A percentile compares a stretch with the other conserved stretches of the same genome.
Evolutionary conservation across 1,140 invertebrate species (phyloP).

Genomic region (Bactericera cockerelli): DNA sequence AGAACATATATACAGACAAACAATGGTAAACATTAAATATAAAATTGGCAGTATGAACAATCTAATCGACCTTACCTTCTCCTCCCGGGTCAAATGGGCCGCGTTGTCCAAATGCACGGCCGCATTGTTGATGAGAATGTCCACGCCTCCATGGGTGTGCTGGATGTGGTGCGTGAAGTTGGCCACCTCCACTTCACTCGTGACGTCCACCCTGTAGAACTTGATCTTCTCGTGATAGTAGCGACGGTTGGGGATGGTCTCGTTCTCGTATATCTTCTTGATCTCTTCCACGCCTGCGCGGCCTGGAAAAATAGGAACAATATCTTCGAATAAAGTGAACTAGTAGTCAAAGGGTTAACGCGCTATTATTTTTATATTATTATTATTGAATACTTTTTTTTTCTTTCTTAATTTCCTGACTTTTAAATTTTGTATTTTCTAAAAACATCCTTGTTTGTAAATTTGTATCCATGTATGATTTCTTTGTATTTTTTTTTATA

Average conservation of each 20-base stretch:
- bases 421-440: too few species aligned
- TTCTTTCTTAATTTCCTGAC: too few species aligned
- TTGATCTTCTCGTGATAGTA: conserved; percentile 14
- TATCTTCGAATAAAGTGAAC: too few species aligned
- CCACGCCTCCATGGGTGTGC: conserved; percentile 52
- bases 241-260: not conserved
- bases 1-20: too few species aligned
- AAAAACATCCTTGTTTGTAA: too few species aligned
- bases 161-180: conserved; percentile 41
- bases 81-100: conserved; percentile 32
- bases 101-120: conserved; percentile 36
- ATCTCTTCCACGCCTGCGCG: conserved; percentile 36
- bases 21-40: too few species aligned
- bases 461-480: too few species aligned
- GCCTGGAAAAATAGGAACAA: not conserved
- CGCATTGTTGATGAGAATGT: conserved; percentile 71
- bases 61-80: conserved; percentile 31
- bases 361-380: too few species aligned
- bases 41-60: too few species aligned
- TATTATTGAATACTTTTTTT: too few species aligned
- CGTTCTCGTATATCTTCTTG: conserved; percentile 25
- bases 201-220: conserved; percentile 53
- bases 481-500: too few species aligned
- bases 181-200: conserved; percentile 37
- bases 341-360: too few species aligned